Evolutionary conservation across 2,888 invertebrate genomes (phyloP).

Genomic region (Idaea dimidiata): DNA sequence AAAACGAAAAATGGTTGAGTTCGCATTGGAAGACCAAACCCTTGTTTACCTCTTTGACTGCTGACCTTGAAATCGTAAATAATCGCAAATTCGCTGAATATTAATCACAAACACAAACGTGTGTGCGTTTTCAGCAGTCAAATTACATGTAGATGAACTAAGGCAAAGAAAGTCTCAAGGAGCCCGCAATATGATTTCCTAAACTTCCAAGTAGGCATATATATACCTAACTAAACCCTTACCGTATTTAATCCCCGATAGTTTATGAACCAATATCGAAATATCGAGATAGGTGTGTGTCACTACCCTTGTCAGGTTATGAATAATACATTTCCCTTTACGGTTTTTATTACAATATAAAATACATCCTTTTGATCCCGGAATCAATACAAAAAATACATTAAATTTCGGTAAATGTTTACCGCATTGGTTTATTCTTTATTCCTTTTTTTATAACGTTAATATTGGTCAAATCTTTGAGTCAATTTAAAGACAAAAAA

Average conservation of each 20-base stretch:
- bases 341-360: background rate
- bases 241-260: background rate
- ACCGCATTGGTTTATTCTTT: background rate
- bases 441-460: background rate
- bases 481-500: background rate
- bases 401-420: background rate
- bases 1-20: no score
- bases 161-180: no score
- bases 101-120: no score
- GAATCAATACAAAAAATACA: background rate
- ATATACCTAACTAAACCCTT: background rate
- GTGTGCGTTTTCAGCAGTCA: no score
- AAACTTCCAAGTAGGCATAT: background rate
- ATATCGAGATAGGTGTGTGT: background rate
- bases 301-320: background rate
- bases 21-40: no score
- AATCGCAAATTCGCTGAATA: no score
- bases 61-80: no score
- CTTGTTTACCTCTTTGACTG: no score
- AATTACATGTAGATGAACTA: no score
- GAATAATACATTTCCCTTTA: background rate
- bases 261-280: background rate
- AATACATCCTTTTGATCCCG: background rate
- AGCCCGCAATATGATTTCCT: no score
- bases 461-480: background rate